Conservation (phyloP, 2,888 invertebrate genomes). For the Tetrapedia diversipes region DNA sequence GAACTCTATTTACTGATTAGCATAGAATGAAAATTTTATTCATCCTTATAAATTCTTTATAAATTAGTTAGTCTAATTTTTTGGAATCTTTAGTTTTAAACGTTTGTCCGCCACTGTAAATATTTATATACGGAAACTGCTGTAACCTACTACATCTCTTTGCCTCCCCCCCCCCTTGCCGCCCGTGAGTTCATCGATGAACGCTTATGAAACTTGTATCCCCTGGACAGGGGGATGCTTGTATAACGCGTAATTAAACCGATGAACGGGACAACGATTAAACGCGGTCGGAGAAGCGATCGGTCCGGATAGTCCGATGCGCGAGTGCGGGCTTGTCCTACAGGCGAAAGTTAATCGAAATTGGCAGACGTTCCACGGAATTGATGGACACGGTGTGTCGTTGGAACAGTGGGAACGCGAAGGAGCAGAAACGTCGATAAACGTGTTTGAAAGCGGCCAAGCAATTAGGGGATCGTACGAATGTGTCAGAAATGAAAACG, state of each 20-base stretch:
- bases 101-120: too few species aligned
- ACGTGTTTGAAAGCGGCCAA: not conserved
- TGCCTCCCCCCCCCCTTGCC: too few species aligned
- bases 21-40: too few species aligned
- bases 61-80: too few species aligned
- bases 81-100: too few species aligned
- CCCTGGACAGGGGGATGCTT: not conserved
- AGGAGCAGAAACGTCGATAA: slow-evolving; percentile 1
- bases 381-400: slow-evolving; percentile 2
- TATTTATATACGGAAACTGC: too few species aligned
- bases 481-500: not conserved
- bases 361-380: slow-evolving; percentile 13
- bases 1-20: too few species aligned
- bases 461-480: not conserved
- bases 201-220: slow-evolving; percentile 44
- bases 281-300: slow-evolving; percentile 1
- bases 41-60: too few species aligned
- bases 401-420: not conserved
- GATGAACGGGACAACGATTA: slow-evolving; percentile 25
- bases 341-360: slow-evolving; percentile 27
- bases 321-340: not conserved
- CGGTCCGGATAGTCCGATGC: slow-evolving; percentile 2
- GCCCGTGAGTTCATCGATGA: not conserved
- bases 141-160: too few species aligned
- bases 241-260: slow-evolving; percentile 49